phyloP scores from a whole-genome alignment of 2,113 vertebrate species.

The Phylloscopus whistleri region DNA sequence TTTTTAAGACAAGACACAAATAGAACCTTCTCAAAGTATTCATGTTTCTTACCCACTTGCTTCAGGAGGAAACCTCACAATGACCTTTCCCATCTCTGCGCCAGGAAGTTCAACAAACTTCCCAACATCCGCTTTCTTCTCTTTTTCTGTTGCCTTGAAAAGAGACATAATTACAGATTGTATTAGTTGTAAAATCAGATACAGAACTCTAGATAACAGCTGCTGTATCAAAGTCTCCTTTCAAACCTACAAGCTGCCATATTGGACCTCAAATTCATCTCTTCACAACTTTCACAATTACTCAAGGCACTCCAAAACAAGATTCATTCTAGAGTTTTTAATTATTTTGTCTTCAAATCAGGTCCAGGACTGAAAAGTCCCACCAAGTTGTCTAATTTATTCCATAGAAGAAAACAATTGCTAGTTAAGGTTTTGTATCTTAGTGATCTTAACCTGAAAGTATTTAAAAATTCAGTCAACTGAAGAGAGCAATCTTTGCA shows the following conservation, averaged over 20 bases:
- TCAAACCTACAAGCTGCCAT: background rate
- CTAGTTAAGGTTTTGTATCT: background rate
- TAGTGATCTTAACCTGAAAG: background rate
- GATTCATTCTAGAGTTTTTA: background rate
- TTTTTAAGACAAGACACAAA: background rate
- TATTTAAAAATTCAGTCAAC: background rate
- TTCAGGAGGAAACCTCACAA: conserved; percentile 96
- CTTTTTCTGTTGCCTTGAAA: conserved; percentile 84
- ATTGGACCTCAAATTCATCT: background rate
- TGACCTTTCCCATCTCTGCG: conserved; percentile 95
- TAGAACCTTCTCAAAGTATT: background rate
- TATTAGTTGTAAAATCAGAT: background rate
- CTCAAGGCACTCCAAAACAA: background rate
- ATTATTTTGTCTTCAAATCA: background rate
- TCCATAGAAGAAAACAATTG: background rate
- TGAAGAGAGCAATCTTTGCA: background rate
- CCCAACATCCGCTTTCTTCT: conserved; percentile 90
- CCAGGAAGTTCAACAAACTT: conserved; percentile 97
- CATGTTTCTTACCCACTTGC: conserved; percentile 88
- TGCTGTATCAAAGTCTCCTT: background rate
- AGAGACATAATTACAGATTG: background rate
- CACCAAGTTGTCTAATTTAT: background rate
- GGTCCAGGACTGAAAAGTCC: background rate
- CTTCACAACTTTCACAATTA: background rate
- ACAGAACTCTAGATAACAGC: background rate